Percentiles rank a stretch among this genome's conserved stretches.
These are phyloP conservation scores for Leucophenga maculata DNA, from an alignment of 2,888 invertebrate genomes.

Conservation along the genomic window DNA sequence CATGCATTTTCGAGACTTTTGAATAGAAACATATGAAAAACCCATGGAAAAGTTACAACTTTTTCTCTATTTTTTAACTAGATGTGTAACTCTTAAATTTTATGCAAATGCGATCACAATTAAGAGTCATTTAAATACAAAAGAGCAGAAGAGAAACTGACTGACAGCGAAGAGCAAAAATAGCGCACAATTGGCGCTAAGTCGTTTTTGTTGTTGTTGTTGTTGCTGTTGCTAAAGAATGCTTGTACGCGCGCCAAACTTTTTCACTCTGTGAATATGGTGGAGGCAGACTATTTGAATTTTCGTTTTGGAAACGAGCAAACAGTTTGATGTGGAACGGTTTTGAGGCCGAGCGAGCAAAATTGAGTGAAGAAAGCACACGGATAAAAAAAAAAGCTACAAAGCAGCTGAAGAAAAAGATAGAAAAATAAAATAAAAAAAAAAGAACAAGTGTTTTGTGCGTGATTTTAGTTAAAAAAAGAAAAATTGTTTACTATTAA, in stretches of 20 bases:
- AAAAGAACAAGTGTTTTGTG: constrained; percentile 35
- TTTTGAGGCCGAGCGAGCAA: constrained; percentile 45
- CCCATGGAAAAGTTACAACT: too few relatives aligned
- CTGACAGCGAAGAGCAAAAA: background rate
- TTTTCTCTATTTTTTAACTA: too few relatives aligned
- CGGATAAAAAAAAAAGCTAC: background rate
- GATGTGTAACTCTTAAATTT: background rate
- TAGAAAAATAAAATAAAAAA: constrained; percentile 33
- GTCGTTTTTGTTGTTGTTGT: background rate
- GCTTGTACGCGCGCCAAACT: constrained; percentile 50
- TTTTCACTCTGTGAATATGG: constrained; percentile 38
- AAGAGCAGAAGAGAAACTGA: background rate
- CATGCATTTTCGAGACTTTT: too few relatives aligned
- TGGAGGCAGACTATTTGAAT: constrained; percentile 56
- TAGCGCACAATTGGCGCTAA: background rate
- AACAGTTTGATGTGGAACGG: constrained; percentile 60
- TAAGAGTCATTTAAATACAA: background rate
- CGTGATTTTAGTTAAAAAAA: constrained; percentile 36
- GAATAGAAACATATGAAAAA: too few relatives aligned
- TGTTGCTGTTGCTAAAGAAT: constrained; percentile 23
- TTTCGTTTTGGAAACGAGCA: constrained; percentile 45
- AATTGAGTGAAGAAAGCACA: constrained; percentile 16
- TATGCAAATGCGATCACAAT: background rate
- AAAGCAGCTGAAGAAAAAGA: background rate
- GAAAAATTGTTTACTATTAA: constrained; percentile 7